Percentiles rank a stretch among this genome's conserved stretches.
Conservation (phyloP, 2,888 invertebrate species). For the Plagodis dolabraria region DNA sequence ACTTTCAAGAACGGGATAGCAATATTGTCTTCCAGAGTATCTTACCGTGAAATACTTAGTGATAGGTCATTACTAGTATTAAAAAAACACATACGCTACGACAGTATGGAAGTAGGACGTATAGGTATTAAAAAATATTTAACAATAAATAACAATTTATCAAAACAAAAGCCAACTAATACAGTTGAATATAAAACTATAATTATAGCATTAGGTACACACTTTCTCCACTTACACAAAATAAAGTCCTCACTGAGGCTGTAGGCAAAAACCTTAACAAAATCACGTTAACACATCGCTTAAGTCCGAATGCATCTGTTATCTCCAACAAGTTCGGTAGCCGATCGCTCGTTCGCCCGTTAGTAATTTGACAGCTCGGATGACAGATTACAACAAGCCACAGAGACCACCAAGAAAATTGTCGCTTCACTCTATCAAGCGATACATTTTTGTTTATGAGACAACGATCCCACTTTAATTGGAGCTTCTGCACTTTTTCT, state of each 20-base stretch:
- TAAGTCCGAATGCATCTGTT: slow-evolving; percentile 67
- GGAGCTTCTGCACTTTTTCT: slow-evolving; percentile 59
- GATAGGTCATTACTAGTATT: too few relatives aligned
- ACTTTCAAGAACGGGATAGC: too few relatives aligned
- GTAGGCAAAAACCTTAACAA: slow-evolving; percentile 32
- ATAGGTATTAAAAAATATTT: too few relatives aligned
- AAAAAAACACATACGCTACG: too few relatives aligned
- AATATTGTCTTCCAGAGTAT: too few relatives aligned
- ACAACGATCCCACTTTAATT: slow-evolving; percentile 70
- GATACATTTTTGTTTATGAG: slow-evolving; percentile 73
- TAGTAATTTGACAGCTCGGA: slow-evolving; percentile 85
- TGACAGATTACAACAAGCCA: slow-evolving; percentile 80
- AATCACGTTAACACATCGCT: slow-evolving; percentile 46
- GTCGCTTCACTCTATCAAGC: slow-evolving; percentile 65
- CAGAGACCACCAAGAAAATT: slow-evolving; percentile 79
- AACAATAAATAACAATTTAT: too few relatives aligned
- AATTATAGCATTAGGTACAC: not conserved
- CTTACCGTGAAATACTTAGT: too few relatives aligned
- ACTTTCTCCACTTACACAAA: not conserved
- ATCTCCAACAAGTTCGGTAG: slow-evolving; percentile 83
- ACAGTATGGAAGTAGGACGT: too few relatives aligned
- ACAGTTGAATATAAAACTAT: too few relatives aligned
- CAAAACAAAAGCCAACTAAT: too few relatives aligned
- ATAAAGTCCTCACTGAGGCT: slow-evolving; percentile 31
- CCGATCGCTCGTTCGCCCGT: slow-evolving; percentile 82